Conservation (phyloP, 2,113 vertebrate genomes). For the Barnardius zonarius region DNA sequence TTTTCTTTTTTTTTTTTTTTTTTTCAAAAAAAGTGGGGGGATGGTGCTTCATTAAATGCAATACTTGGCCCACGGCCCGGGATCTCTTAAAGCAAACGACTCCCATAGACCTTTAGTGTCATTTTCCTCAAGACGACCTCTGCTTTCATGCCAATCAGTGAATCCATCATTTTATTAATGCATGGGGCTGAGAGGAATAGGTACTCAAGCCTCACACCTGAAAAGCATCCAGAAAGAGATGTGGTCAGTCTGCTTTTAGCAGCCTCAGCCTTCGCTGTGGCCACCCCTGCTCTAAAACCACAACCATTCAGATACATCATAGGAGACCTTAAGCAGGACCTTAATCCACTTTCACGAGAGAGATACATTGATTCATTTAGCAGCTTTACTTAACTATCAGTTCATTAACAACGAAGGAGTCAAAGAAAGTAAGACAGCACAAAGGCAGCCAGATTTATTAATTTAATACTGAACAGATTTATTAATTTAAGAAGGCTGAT, state of each 20-base stretch:
- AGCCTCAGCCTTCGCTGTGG: not conserved
- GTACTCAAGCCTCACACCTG: constrained; percentile 45
- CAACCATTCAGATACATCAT: not conserved
- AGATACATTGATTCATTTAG: not conserved
- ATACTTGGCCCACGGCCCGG: constrained; percentile 64
- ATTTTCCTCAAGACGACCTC: constrained; percentile 71
- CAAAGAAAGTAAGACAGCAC: not conserved
- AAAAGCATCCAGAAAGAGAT: not conserved
- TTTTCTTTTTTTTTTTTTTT: too few relatives aligned
- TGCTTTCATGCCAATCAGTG: constrained; percentile 40
- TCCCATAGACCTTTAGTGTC: constrained; percentile 68
- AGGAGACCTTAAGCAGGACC: not conserved
- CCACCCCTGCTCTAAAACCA: not conserved
- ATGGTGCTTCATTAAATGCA: constrained; percentile 62
- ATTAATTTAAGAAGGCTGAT: not conserved
- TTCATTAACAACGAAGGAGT: not conserved
- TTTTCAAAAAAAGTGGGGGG: not conserved
- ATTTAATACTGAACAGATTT: not conserved
- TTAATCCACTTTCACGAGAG: not conserved
- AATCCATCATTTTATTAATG: constrained; percentile 57
- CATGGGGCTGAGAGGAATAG: not conserved
- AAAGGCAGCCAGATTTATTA: not conserved
- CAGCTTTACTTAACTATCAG: not conserved
- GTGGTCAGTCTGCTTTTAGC: constrained; percentile 2
- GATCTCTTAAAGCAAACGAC: constrained; percentile 70